Conservation (phyloP, 37 sponge, comb jelly and placozoan species). For the Eunapius fragilis region DNA sequence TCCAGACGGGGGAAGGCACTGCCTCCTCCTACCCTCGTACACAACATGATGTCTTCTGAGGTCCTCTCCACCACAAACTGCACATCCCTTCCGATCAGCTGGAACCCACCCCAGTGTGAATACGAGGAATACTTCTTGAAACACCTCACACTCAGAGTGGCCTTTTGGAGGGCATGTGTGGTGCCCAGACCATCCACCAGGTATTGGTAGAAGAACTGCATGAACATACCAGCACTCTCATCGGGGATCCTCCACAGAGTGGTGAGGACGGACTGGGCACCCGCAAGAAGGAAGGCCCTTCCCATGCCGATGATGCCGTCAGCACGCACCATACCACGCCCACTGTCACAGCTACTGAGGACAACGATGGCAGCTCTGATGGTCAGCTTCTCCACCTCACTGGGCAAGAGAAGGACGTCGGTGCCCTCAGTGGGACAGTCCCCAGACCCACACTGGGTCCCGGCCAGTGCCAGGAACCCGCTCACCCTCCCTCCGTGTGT, state of each 20-base stretch:
- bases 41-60: not conserved
- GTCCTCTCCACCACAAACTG: conserved; percentile 5
- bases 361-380: conserved; percentile 79
- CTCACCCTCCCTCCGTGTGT: conserved; percentile 66
- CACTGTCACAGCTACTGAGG: conserved; percentile 74
- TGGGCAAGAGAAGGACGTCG: conserved; percentile 54
- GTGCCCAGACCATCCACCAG: conserved; percentile 60
- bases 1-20: conserved; percentile 59
- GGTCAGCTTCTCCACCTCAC: conserved; percentile 65
- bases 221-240: conserved; percentile 74
- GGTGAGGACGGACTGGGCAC: conserved; percentile 82
- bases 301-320: conserved; percentile 87
- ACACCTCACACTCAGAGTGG: conserved; percentile 69
- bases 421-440: conserved; percentile 17
- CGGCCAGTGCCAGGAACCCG: conserved; percentile 74
- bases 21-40: not conserved
- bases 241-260: conserved; percentile 83
- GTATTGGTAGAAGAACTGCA: conserved; percentile 85
- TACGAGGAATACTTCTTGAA: conserved; percentile 64
- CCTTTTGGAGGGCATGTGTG: conserved; percentile 70
- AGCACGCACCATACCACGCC: conserved; percentile 61
- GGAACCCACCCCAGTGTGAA: conserved; percentile 82
- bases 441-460: conserved; percentile 5
- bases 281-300: conserved; percentile 80
- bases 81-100: conserved; percentile 79